phyloP scores from a whole-genome alignment of 2,888 invertebrate genomes.

The Homarus gammarus region DNA sequence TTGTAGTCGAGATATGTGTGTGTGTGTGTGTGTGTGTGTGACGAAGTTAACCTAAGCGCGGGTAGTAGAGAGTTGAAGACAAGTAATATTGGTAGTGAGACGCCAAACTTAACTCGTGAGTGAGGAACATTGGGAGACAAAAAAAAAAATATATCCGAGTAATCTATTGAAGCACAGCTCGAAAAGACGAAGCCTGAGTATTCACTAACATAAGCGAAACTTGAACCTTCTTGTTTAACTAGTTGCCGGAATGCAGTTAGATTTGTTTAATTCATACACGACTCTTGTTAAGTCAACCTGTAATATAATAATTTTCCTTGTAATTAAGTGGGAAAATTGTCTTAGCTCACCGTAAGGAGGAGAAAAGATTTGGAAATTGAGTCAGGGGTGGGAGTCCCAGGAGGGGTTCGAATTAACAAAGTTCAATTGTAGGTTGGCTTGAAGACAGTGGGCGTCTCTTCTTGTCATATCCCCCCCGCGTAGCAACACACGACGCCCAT shows the following conservation, averaged over 20 bases:
- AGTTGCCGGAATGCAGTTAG: not conserved
- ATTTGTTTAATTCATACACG: not conserved
- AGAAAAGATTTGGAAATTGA: not conserved
- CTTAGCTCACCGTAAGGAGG: not conserved
- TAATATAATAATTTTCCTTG: not conserved
- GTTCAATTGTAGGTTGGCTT: slow-evolving; percentile 15
- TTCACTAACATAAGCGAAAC: slow-evolving; percentile 13
- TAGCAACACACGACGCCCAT: slow-evolving; percentile 67
- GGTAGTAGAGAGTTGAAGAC: too few relatives aligned
- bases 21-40: too few relatives aligned
- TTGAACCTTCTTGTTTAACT: slow-evolving; percentile 10
- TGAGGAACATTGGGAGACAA: too few relatives aligned
- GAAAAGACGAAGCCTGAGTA: not conserved
- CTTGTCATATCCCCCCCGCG: slow-evolving; percentile 64
- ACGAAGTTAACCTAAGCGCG: too few relatives aligned
- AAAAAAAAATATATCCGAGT: too few relatives aligned
- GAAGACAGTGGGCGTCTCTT: slow-evolving; percentile 32
- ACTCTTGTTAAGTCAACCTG: not conserved
- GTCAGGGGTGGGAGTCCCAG: not conserved
- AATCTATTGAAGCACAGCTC: too few relatives aligned
- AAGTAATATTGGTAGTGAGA: too few relatives aligned
- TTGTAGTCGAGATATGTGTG: too few relatives aligned
- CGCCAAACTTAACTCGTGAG: too few relatives aligned
- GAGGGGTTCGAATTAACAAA: slow-evolving; percentile 46
- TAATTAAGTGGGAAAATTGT: too few relatives aligned